Percentiles rank a stretch among this genome's conserved stretches.
These are phyloP conservation scores for Phoeniculus purpureus DNA, from an alignment of 2,797 vertebrate species.

Conservation along the genomic window DNA sequence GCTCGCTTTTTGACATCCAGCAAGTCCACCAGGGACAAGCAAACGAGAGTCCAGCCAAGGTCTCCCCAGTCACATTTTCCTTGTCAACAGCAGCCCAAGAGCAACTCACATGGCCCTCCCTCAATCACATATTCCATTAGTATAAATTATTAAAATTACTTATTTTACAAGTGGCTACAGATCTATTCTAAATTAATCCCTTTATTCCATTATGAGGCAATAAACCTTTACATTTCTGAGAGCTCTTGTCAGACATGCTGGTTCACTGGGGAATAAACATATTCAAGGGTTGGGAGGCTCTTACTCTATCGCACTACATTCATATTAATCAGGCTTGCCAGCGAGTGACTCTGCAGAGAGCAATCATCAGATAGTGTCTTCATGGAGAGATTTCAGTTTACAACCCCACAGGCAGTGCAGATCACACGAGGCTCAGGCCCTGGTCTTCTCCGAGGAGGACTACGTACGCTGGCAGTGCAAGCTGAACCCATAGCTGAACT, in stretches of 20 bases:
- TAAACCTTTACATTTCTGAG: conserved; percentile 67
- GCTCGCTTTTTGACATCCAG: conserved; percentile 5
- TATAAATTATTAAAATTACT: conserved; percentile 75
- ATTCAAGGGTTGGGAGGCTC: conserved; percentile 11
- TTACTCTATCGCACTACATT: not conserved
- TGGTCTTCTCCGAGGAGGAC: conserved; percentile 22
- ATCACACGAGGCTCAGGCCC: not conserved
- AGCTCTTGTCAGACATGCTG: conserved; percentile 34
- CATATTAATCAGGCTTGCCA: conserved; percentile 51
- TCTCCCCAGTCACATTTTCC: not conserved
- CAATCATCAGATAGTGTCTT: conserved; percentile 19
- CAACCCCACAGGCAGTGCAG: not conserved
- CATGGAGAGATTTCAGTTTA: conserved; percentile 44
- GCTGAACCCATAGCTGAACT: not conserved
- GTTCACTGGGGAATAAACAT: conserved; percentile 53
- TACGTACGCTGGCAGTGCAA: not conserved
- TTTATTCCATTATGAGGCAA: conserved; percentile 64
- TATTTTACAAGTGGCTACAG: conserved; percentile 63
- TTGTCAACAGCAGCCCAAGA: conserved; percentile 29
- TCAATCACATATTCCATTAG: conserved; percentile 65
- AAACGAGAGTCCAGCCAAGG: not conserved
- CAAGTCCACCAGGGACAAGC: conserved; percentile 22
- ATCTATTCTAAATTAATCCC: conserved; percentile 60
- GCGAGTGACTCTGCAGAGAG: not conserved
- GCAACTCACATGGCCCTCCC: not conserved